phyloP scores from a whole-genome alignment of 2,888 invertebrate genomes.

The Aplocera efformata region DNA sequence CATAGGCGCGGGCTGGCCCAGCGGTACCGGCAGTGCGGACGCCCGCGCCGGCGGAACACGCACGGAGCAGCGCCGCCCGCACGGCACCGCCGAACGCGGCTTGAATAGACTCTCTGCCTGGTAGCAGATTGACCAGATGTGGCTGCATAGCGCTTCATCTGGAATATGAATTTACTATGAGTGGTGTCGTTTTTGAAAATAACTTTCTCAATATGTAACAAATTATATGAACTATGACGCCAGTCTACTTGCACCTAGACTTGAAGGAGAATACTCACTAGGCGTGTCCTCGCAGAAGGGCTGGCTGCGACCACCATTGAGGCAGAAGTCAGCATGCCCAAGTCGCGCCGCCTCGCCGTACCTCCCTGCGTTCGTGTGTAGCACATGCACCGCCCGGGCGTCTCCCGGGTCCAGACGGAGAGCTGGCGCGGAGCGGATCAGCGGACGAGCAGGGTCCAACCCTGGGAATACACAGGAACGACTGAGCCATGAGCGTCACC shows the following conservation, averaged over 20 bases:
- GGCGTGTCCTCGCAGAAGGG: constrained; percentile 87
- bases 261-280: no score
- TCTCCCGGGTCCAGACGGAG: constrained; percentile 86
- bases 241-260: no score
- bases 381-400: constrained; percentile 87
- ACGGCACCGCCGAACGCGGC: constrained; percentile 83
- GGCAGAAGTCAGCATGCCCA: constrained; percentile 89
- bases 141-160: constrained; percentile 88
- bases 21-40: constrained; percentile 78
- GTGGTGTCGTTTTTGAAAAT: no score
- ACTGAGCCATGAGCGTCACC: no score
- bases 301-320: constrained; percentile 88
- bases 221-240: no score
- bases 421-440: constrained; percentile 83
- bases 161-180: constrained; percentile 16
- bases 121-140: constrained; percentile 89
- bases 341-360: constrained; percentile 87
- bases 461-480: no score
- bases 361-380: constrained; percentile 89
- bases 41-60: constrained; percentile 71
- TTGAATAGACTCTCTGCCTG: constrained; percentile 87
- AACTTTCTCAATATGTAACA: no score
- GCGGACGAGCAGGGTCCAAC: constrained; percentile 87
- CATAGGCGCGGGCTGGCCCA: constrained; percentile 87
- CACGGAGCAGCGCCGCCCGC: constrained; percentile 86